Percentiles rank a stretch among this genome's conserved stretches.
Evolutionary conservation across 92 coral and sea anemone species (phyloP).

Genomic region (Phenganax marumi): DNA sequence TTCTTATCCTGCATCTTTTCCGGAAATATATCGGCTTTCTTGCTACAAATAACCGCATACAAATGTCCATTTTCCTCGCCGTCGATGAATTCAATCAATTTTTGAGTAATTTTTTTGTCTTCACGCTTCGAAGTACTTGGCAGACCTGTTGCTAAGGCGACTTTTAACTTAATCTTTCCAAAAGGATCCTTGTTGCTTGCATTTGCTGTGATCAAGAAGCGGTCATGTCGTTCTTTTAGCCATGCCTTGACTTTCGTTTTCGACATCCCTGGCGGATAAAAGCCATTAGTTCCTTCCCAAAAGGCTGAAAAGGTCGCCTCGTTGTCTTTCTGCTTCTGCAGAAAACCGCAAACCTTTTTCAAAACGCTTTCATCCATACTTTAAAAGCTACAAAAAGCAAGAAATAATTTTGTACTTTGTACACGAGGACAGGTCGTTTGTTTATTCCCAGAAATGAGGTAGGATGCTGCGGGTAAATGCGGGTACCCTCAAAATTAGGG

Average conservation of each 20-base stretch:
- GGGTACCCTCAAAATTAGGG: too few species aligned
- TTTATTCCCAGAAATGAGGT: background rate
- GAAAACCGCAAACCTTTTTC: constrained; percentile 23
- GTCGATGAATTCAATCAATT: constrained; percentile 20
- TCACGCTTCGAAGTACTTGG: background rate
- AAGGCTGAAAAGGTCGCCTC: constrained; percentile 11
- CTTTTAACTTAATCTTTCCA: constrained; percentile 25
- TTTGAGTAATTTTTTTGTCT: constrained; percentile 7
- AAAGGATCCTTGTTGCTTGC: constrained; percentile 16
- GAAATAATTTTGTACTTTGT: background rate
- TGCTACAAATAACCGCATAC: background rate
- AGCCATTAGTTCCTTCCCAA: constrained; percentile 27
- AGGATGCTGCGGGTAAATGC: too few species aligned
- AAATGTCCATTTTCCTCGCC: background rate
- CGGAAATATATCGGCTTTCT: constrained; percentile 13
- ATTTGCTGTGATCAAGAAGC: constrained; percentile 5
- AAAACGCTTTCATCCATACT: constrained; percentile 17
- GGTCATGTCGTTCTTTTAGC: constrained; percentile 22
- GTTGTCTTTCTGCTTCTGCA: constrained; percentile 16
- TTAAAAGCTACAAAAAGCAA: background rate
- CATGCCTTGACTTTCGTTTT: constrained; percentile 29
- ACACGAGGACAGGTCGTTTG: background rate
- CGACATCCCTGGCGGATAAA: constrained; percentile 4
- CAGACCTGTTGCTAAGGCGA: background rate
- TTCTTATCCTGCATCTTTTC: constrained; percentile 20